These are phyloP conservation scores for Eulemur rubriventer DNA, from an alignment of 2,797 vertebrate species.

Conservation along the genomic window DNA sequence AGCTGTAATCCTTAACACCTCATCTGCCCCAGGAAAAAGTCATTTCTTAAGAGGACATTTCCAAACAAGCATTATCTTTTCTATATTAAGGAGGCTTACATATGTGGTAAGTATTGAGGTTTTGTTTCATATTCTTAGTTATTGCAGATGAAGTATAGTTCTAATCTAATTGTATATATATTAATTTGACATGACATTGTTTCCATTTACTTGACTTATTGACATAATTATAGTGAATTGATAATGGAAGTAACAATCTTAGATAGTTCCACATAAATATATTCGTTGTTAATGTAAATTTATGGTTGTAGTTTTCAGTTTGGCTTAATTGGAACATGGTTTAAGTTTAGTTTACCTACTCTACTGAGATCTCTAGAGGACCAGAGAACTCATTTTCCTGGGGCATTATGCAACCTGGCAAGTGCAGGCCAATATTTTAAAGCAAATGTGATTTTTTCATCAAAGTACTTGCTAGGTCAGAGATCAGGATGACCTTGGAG, in stretches of 20 bases:
- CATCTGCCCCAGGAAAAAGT: not conserved
- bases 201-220: constrained; percentile 81
- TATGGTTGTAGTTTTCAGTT: not conserved
- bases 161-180: constrained; percentile 46
- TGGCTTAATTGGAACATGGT: constrained; percentile 11
- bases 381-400: constrained; percentile 60
- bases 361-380: constrained; percentile 56
- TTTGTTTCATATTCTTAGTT: constrained; percentile 26
- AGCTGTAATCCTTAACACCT: not conserved
- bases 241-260: constrained; percentile 70
- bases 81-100: not conserved
- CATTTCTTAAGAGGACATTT: not conserved
- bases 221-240: constrained; percentile 81
- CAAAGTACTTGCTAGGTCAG: constrained; percentile 32
- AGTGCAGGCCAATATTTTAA: constrained; percentile 57
- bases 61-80: constrained; percentile 1
- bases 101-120: not conserved
- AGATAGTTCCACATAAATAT: constrained; percentile 23
- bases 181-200: constrained; percentile 75
- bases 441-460: constrained; percentile 41
- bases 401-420: constrained; percentile 17
- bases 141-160: constrained; percentile 19
- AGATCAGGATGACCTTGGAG: constrained; percentile 55
- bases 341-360: constrained; percentile 19
- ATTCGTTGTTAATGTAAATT: constrained; percentile 68